Percentiles rank a stretch among this genome's conserved stretches.
These are phyloP conservation scores for Athrips mouffetella DNA, from an alignment of 2,888 invertebrate genomes.

Conservation along the genomic window DNA sequence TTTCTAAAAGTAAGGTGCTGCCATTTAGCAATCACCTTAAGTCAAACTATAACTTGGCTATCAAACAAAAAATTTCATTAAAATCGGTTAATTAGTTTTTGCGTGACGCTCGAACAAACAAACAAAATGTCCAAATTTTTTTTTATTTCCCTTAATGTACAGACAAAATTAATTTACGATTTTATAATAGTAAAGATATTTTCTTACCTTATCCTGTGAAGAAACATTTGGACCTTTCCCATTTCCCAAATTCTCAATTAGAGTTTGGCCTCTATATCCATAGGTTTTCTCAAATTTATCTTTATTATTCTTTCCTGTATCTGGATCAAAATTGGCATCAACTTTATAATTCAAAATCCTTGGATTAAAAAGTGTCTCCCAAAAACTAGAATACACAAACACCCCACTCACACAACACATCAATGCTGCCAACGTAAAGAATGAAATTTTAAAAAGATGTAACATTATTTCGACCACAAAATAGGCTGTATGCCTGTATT, in stretches of 20 bases:
- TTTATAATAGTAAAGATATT: background rate
- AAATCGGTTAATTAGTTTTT: too few relatives aligned
- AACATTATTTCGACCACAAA: constrained; percentile 19
- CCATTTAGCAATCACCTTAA: too few relatives aligned
- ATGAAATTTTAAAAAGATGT: constrained; percentile 24
- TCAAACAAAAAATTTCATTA: too few relatives aligned
- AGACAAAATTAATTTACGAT: background rate
- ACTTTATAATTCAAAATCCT: constrained; percentile 56
- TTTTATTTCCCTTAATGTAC: background rate
- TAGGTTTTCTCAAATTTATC: constrained; percentile 39
- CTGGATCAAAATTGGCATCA: constrained; percentile 48
- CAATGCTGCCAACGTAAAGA: constrained; percentile 30
- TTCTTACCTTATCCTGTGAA: constrained; percentile 35
- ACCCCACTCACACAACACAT: constrained; percentile 32
- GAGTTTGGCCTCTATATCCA: constrained; percentile 50
- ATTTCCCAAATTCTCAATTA: constrained; percentile 57
- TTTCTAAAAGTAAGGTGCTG: too few relatives aligned
- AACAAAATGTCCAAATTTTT: background rate
- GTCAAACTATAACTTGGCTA: too few relatives aligned
- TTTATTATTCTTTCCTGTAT: constrained; percentile 39
- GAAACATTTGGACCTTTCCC: constrained; percentile 38
- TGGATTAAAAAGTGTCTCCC: constrained; percentile 58
- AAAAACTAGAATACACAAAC: constrained; percentile 58
- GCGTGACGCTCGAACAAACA: too few relatives aligned
- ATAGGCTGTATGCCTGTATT: background rate